A percentile compares a stretch with the other conserved stretches of the same genome.
Conservation (phyloP, 2,888 invertebrate genomes). For the Aphodius granarius region DNA sequence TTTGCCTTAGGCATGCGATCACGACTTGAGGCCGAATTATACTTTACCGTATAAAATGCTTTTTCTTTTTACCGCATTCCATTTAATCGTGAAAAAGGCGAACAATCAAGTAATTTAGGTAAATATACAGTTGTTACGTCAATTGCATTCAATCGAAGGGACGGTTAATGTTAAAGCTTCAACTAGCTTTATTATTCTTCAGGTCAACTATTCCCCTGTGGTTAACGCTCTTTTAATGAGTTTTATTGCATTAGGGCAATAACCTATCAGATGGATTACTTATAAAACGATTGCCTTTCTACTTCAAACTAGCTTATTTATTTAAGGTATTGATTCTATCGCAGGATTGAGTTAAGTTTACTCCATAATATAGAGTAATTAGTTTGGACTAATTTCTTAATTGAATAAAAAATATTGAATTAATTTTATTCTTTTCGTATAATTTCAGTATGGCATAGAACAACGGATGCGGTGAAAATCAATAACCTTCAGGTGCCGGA, state of each 20-base stretch:
- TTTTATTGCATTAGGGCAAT: neutral
- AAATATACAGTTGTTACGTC: neutral
- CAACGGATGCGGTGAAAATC: conserved; percentile 41
- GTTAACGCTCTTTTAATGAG: neutral
- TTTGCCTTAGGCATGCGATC: neutral
- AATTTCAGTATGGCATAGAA: conserved; percentile 13
- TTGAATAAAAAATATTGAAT: neutral
- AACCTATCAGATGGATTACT: neutral
- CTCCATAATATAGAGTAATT: too few species aligned
- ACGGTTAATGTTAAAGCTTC: neutral
- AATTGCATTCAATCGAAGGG: neutral
- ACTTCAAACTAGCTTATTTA: too few species aligned
- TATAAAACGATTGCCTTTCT: too few species aligned
- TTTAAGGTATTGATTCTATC: too few species aligned
- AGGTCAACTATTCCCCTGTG: neutral
- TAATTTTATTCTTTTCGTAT: neutral
- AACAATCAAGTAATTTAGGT: neutral
- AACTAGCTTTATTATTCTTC: neutral
- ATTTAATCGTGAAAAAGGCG: neutral
- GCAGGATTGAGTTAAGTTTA: too few species aligned
- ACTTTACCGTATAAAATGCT: neutral
- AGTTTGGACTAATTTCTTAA: neutral
- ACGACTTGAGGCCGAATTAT: neutral
- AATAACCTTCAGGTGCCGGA: conserved; percentile 50
- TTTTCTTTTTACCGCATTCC: neutral